Percentiles rank a stretch among this genome's conserved stretches.
phyloP scores from a whole-genome alignment of 2,888 invertebrate genomes.

The Camponotus fellah region DNA sequence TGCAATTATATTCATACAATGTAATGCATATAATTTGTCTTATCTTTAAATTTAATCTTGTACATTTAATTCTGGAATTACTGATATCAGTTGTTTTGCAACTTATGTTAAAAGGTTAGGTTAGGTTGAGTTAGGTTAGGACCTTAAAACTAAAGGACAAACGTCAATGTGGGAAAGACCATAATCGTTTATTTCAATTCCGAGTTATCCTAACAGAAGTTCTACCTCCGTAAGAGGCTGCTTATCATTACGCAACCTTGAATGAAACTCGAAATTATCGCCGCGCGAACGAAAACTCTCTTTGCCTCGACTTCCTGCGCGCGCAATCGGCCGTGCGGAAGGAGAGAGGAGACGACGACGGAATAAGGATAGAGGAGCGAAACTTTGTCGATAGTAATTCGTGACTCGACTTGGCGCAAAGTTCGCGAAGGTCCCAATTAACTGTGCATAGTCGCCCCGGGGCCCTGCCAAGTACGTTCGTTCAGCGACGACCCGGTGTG shows the following conservation, averaged over 20 bases:
- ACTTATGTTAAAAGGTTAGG: not conserved
- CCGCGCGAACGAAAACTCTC: constrained; percentile 60
- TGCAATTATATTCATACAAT: too few species aligned
- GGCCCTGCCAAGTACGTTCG: constrained; percentile 52
- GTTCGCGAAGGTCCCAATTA: constrained; percentile 76
- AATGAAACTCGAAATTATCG: constrained; percentile 66
- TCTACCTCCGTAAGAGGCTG: not conserved
- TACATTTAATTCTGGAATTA: not conserved
- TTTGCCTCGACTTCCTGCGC: constrained; percentile 60
- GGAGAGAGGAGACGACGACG: constrained; percentile 26
- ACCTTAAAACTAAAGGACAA: not conserved
- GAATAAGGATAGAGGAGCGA: constrained; percentile 44
- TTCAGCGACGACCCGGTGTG: constrained; percentile 37
- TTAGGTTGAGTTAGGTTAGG: too few species aligned
- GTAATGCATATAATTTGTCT: too few species aligned
- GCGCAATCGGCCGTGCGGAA: constrained; percentile 53
- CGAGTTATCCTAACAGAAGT: not conserved
- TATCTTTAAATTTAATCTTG: too few species aligned
- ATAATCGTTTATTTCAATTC: not conserved
- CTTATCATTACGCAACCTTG: constrained; percentile 62
- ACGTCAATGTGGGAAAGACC: not conserved
- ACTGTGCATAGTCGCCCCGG: constrained; percentile 69
- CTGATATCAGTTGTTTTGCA: not conserved
- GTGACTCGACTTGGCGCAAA: constrained; percentile 73
- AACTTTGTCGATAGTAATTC: constrained; percentile 77